Percentiles rank a stretch among this genome's conserved stretches.
Evolutionary conservation across 23 tunicate genomes (phyloP).

Genomic region (Halocynthia aurantium): DNA sequence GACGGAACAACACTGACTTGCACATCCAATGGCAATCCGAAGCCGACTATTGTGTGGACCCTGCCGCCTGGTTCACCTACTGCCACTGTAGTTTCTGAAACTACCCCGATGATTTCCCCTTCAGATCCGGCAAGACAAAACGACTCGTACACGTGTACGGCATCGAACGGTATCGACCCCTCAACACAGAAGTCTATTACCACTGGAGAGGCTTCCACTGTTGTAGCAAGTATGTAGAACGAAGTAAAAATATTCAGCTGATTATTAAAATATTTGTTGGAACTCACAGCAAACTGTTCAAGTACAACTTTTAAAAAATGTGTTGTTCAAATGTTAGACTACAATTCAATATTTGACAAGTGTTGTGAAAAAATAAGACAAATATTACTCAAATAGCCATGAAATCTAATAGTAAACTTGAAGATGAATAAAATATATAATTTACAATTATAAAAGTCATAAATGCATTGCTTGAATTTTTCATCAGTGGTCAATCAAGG

Average conservation of each 20-base stretch:
- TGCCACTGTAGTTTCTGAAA: slow-evolving; percentile 8
- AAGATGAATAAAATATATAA: not conserved
- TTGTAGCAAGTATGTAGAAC: slow-evolving; percentile 34
- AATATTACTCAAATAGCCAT: not conserved
- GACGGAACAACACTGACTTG: slow-evolving; percentile 30
- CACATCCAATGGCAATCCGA: slow-evolving; percentile 50
- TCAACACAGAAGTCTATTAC: slow-evolving; percentile 7
- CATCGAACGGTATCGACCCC: slow-evolving; percentile 24
- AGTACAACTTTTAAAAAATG: no score
- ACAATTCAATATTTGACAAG: not conserved
- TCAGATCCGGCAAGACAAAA: slow-evolving; percentile 29
- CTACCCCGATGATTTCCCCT: slow-evolving; percentile 25
- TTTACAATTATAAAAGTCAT: not conserved
- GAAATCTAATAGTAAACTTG: not conserved
- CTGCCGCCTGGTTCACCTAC: slow-evolving; percentile 28
- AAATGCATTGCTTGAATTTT: not conserved
- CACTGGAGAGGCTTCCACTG: slow-evolving; percentile 26
- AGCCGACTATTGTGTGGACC: slow-evolving; percentile 40
- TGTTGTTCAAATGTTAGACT: not conserved
- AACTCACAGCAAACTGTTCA: no score
- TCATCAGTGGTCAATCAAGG: slow-evolving; percentile 28
- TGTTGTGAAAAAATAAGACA: not conserved
- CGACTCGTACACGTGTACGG: slow-evolving; percentile 55
- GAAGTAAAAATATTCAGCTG: not conserved
- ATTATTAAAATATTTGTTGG: not conserved